These are phyloP conservation scores for Masticophis lateralis DNA, from an alignment of 2,797 vertebrate genomes.

Conservation along the genomic window DNA sequence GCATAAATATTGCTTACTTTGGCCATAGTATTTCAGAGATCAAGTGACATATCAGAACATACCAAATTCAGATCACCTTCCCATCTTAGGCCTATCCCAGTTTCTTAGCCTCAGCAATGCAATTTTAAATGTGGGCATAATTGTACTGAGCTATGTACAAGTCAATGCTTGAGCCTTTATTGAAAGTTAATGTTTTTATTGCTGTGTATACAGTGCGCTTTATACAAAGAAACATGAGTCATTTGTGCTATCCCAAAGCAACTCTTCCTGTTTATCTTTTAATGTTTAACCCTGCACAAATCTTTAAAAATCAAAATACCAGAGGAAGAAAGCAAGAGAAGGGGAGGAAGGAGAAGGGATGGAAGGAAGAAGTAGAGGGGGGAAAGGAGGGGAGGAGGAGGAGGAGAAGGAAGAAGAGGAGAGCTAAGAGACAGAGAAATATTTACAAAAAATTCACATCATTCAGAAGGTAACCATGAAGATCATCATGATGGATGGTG, in stretches of 20 bases:
- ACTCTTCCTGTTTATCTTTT: not conserved
- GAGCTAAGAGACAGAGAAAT: not conserved
- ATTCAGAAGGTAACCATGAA: not conserved
- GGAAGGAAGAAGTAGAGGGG: not conserved
- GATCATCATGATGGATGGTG: not conserved
- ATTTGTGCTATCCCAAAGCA: not conserved
- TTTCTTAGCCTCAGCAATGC: not conserved
- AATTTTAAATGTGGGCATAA: not conserved
- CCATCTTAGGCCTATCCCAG: not conserved
- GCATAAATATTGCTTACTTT: not conserved
- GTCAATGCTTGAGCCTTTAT: not conserved
- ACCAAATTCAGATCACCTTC: not conserved
- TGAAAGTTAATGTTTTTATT: not conserved
- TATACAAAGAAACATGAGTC: not conserved
- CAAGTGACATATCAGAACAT: not conserved
- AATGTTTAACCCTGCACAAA: not conserved
- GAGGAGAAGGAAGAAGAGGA: not conserved
- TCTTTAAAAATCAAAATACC: not conserved
- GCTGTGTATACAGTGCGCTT: not conserved
- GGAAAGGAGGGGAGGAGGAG: fast-evolving
- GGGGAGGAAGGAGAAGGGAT: not conserved
- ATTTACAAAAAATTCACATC: not conserved
- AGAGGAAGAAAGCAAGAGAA: not conserved
- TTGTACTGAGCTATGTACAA: not conserved
- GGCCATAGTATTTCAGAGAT: not conserved